Percentiles rank a stretch among this genome's conserved stretches.
phyloP scores from a whole-genome alignment of 1,140 invertebrate species.

The Nebria ingens region DNA sequence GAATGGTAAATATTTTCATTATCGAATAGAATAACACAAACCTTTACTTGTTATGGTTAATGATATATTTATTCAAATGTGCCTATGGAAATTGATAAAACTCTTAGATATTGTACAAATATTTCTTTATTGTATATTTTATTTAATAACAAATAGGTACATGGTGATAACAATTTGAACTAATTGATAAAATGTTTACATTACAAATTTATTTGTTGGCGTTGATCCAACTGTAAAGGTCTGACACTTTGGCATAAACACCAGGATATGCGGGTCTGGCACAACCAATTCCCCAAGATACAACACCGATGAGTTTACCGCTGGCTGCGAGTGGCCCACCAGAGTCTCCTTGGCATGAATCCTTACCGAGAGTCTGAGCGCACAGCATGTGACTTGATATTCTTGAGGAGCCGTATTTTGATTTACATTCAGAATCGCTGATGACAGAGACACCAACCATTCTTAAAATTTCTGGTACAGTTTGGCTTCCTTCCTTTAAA shows the following conservation, averaged over 20 bases:
- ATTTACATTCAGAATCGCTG: not conserved
- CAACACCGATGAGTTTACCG: slow-evolving; percentile 42
- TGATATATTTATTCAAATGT: no score
- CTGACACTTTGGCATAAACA: slow-evolving; percentile 45
- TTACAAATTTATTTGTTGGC: not conserved
- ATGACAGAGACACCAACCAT: not conserved
- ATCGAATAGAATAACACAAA: no score
- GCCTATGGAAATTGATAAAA: no score
- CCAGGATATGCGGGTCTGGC: slow-evolving; percentile 42
- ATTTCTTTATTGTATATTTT: no score
- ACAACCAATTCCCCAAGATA: slow-evolving; percentile 51
- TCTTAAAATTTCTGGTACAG: not conserved
- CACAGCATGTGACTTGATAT: not conserved
- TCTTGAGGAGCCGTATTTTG: not conserved
- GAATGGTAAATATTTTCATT: no score
- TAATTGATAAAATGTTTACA: no score
- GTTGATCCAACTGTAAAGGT: slow-evolving; percentile 30
- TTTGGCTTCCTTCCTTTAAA: not conserved
- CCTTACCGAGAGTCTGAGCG: not conserved
- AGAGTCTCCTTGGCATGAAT: slow-evolving; percentile 35
- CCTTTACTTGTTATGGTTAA: no score
- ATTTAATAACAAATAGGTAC: no score
- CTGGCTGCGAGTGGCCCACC: slow-evolving; percentile 34
- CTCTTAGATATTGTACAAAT: no score
- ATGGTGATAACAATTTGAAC: no score